Percentiles rank a stretch among this genome's conserved stretches.
Conservation (phyloP, 2,797 vertebrate genomes). For the Sarcophilus harrisii region DNA sequence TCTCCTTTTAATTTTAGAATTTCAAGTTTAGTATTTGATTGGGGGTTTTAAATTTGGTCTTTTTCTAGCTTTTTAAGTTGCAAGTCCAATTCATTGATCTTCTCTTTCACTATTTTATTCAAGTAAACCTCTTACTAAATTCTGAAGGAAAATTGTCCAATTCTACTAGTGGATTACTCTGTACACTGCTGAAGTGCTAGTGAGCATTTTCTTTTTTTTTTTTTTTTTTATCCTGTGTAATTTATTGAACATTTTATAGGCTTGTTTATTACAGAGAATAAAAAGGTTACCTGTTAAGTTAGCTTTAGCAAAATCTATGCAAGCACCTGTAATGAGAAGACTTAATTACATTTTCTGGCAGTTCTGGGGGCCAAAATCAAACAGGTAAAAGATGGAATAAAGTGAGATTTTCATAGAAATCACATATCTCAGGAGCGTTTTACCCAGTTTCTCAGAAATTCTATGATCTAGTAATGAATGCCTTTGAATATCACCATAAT, state of each 20-base stretch:
- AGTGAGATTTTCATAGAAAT: constrained; percentile 26
- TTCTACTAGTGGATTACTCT: constrained; percentile 35
- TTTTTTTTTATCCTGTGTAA: constrained; percentile 52
- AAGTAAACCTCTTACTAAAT: background rate
- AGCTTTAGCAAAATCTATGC: constrained; percentile 72
- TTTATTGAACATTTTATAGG: constrained; percentile 51
- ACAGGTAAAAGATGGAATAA: constrained; percentile 16
- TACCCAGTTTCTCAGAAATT: constrained; percentile 53
- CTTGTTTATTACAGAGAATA: constrained; percentile 67
- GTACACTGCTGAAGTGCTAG: constrained; percentile 56
- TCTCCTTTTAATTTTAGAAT: too few species aligned
- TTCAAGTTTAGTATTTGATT: too few species aligned
- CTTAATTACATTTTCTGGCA: constrained; percentile 62
- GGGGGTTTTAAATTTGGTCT: too few species aligned
- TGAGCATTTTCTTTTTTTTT: constrained; percentile 65
- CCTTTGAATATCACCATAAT: constrained; percentile 21
- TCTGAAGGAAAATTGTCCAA: constrained; percentile 19
- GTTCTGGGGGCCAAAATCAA: constrained; percentile 27
- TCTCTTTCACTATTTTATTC: too few species aligned
- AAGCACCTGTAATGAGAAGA: constrained; percentile 62
- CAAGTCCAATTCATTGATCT: too few species aligned
- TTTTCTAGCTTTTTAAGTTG: too few species aligned
- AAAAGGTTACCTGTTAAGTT: constrained; percentile 72
- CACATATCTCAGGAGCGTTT: constrained; percentile 19
- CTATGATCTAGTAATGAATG: constrained; percentile 35